Evolutionary conservation across 1,140 invertebrate genomes (phyloP).

Genomic region (Apis florea): DNA sequence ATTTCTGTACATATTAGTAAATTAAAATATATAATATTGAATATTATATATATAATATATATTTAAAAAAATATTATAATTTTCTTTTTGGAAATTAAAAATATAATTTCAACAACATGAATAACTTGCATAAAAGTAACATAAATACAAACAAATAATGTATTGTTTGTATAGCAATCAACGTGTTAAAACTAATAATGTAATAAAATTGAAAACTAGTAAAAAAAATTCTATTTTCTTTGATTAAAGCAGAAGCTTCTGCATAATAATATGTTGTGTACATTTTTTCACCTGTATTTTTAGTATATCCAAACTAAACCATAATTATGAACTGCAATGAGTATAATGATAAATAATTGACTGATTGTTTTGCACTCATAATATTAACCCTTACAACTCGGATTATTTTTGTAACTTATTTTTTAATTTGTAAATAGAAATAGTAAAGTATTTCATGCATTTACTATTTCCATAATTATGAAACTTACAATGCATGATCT

Average conservation of each 20-base stretch:
- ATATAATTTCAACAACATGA: background rate
- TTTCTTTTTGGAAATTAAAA: background rate
- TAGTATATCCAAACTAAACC: background rate
- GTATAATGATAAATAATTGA: conserved; percentile 14
- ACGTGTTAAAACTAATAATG: conserved; percentile 39
- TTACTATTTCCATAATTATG: conserved; percentile 17
- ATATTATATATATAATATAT: background rate
- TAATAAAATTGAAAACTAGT: background rate
- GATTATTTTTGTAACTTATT: conserved; percentile 1
- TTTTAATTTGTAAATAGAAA: conserved; percentile 2
- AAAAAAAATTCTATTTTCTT: conserved; percentile 24
- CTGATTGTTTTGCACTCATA: conserved; percentile 22
- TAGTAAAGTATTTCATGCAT: background rate
- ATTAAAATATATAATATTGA: conserved; percentile 1
- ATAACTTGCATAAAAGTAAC: background rate
- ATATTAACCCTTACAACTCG: conserved; percentile 25
- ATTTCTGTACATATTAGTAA: background rate
- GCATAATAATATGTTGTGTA: conserved; percentile 11
- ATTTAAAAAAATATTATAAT: background rate
- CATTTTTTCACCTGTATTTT: conserved; percentile 28
- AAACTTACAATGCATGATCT: conserved; percentile 10
- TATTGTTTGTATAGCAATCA: conserved; percentile 10
- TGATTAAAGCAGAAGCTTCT: conserved; percentile 15
- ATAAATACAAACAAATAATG: background rate
- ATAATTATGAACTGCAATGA: conserved; percentile 7